Base-by-base conservation (phyloP, 2,888 invertebrate genomes). In the Patella caerulea region DNA sequence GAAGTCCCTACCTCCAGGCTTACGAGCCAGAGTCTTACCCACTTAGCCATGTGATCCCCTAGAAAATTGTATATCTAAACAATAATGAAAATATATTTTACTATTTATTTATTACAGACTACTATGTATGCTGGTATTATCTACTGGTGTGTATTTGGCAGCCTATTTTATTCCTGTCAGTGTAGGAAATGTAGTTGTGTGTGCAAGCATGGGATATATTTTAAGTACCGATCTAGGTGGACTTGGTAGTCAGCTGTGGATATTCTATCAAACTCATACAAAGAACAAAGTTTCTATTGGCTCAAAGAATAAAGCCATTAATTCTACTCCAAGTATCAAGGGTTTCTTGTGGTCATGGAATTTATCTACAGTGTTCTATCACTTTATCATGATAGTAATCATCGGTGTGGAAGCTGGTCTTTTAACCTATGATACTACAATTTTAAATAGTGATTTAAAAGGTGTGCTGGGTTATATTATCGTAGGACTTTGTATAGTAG, bases 321-420 rank as follows among this genome's bases (percentile, higher is more conserved):
- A 81, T 55, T 65, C 65, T 65, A 65, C 65, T 24, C 24, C 65
- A 65, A 24, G 24, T 24, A 24, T 65, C 2, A 56, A 76, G 19
- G 83, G 84, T 45, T 88, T 89, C 79, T 78, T 89, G 72, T 91
- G 90, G 90, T 83, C 84, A 45, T 88, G 88, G 86, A 84, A 87
- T 17, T 76, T 82, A 34, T 80, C 85, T 29, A 88, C 89, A 74
- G 78, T 86, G 29, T 53, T 88, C 19, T 90, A 89, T 76, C 90
- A 91, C 82, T 73, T 85, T 29, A 70, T 84, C 17, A 87, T 91
- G 86, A 65, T 88, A 52, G 80, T 81, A 3, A 59, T 87, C 52
- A 85, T 84, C 9, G 85, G 85, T 15, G 87, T 86, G 4, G 75
- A 83, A 52, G 84, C 89, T 71, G 87, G 86, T 45, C 78, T 87